Evolutionary conservation across 2,797 vertebrate genomes (phyloP).

Genomic region (Bufotes viridis): DNA sequence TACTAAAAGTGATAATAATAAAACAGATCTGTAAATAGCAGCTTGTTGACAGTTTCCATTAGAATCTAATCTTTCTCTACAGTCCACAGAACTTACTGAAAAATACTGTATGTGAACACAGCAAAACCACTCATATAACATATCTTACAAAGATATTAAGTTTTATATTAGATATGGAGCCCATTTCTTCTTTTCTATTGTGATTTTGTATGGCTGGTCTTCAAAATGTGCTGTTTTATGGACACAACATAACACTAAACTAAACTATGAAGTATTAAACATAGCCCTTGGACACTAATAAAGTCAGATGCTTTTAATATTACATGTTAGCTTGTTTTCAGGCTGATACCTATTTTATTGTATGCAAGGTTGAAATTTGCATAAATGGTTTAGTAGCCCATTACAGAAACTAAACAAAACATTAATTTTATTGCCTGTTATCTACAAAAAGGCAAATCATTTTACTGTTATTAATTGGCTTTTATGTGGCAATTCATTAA

Average conservation of each 20-base stretch:
- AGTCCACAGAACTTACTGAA: no score
- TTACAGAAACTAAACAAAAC: conserved; percentile 14
- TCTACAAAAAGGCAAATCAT: background rate
- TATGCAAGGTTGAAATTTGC: conserved; percentile 17
- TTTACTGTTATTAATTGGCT: conserved; percentile 16
- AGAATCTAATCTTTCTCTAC: background rate
- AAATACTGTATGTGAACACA: no score
- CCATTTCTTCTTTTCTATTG: background rate
- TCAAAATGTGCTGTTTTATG: background rate
- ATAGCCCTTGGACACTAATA: background rate
- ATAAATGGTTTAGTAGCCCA: conserved; percentile 7
- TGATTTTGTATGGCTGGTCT: background rate
- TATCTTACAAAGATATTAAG: background rate
- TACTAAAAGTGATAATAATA: no score
- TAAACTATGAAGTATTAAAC: background rate
- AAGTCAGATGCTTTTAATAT: background rate
- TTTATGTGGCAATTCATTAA: background rate
- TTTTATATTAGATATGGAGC: background rate
- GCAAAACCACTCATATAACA: no score
- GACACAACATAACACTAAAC: background rate
- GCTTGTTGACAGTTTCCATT: no score
- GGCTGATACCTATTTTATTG: background rate
- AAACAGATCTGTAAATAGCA: no score
- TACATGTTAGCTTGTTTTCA: background rate
- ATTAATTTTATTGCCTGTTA: conserved; percentile 23